Percentiles rank a stretch among this genome's conserved stretches.
Evolutionary conservation across 2,888 invertebrate species (phyloP).

Genomic region (Gandaritis pyraliata): DNA sequence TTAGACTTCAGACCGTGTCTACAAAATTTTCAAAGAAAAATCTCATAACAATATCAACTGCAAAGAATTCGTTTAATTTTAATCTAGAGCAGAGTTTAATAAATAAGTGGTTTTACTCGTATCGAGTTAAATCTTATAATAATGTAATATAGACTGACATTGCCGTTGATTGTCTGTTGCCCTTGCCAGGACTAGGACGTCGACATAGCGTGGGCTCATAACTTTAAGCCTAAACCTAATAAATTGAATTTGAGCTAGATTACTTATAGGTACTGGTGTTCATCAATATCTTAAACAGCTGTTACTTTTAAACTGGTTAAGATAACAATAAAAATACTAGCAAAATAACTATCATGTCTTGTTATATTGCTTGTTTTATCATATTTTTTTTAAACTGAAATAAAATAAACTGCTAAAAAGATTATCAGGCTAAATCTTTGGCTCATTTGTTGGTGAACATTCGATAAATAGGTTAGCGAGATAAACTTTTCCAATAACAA

Average conservation of each 20-base stretch:
- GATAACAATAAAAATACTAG: background rate
- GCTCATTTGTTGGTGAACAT: too few species aligned
- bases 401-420: too few species aligned
- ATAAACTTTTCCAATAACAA: too few species aligned
- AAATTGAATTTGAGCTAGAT: slow-evolving; percentile 5
- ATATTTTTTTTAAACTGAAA: background rate
- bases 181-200: slow-evolving; percentile 16
- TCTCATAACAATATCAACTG: background rate
- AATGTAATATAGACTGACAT: slow-evolving; percentile 13
- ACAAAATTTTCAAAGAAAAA: too few species aligned
- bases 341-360: background rate
- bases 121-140: slow-evolving; percentile 10
- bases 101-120: slow-evolving; percentile 2
- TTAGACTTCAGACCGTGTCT: too few species aligned
- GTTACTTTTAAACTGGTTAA: background rate
- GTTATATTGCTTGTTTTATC: background rate
- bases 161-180: slow-evolving; percentile 19
- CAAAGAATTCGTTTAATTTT: slow-evolving; percentile 1
- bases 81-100: background rate
- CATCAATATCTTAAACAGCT: background rate
- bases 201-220: slow-evolving; percentile 9
- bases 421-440: too few species aligned
- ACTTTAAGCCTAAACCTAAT: background rate
- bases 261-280: background rate
- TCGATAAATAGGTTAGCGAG: too few species aligned